These are phyloP conservation scores for Drosophila mojavensis DNA, from an alignment of 1,140 invertebrate species.

Conservation along the genomic window DNA sequence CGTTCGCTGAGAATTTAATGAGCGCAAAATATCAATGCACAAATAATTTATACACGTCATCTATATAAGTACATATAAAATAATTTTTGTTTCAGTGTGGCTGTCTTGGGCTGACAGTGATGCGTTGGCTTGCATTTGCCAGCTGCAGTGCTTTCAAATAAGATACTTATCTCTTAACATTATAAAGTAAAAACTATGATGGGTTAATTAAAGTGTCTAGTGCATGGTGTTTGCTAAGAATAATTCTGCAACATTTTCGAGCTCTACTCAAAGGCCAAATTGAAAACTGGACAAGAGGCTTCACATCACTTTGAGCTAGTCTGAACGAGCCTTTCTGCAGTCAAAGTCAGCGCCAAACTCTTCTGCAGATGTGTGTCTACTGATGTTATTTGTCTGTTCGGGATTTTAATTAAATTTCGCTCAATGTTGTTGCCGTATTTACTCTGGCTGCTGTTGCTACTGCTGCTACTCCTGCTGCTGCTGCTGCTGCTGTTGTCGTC, in stretches of 20 bases:
- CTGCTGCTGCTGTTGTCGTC: neutral
- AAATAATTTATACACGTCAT: neutral
- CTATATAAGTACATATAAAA: neutral
- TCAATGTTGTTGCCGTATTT: conserved; percentile 51
- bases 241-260: neutral
- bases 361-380: neutral
- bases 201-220: too few species aligned
- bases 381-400: conserved; percentile 18
- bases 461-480: conserved; percentile 7
- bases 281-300: neutral
- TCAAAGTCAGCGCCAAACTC: neutral
- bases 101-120: too few species aligned
- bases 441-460: conserved; percentile 12
- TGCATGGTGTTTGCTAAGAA: too few species aligned
- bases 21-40: conserved; percentile 24
- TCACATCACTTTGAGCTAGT: conserved; percentile 4
- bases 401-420: conserved; percentile 70
- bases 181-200: too few species aligned
- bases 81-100: neutral
- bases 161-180: too few species aligned
- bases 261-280: neutral
- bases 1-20: conserved; percentile 19
- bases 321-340: neutral
- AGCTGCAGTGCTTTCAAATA: too few species aligned
- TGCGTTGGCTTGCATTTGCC: too few species aligned